Evolutionary conservation across 2,888 invertebrate species (phyloP).

Genomic region (Drosophila austrosaltans): DNA sequence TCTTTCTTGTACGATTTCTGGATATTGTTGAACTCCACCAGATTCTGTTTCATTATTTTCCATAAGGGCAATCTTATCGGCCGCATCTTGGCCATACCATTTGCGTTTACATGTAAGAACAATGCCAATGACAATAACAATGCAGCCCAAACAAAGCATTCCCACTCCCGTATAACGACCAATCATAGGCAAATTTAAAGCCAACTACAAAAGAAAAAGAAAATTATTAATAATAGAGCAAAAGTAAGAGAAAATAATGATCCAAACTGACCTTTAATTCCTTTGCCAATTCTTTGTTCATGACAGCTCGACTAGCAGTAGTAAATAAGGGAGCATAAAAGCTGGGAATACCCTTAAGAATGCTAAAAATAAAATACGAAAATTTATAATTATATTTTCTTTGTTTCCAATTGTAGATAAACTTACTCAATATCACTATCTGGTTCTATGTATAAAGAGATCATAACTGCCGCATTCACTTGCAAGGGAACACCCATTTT

Average conservation of each 20-base stretch:
- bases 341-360: conserved; percentile 61
- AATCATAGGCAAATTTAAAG: conserved; percentile 67
- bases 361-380: conserved; percentile 41
- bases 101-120: conserved; percentile 66
- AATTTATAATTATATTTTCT: background rate
- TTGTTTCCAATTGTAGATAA: background rate
- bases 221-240: background rate
- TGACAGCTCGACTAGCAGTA: conserved; percentile 63
- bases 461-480: conserved; percentile 90
- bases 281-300: conserved; percentile 63
- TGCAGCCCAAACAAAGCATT: conserved; percentile 67
- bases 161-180: conserved; percentile 74
- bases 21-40: background rate
- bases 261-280: conserved; percentile 63
- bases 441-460: conserved; percentile 86
- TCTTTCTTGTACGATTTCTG: background rate
- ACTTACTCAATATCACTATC: conserved; percentile 85
- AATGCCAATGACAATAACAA: conserved; percentile 61
- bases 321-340: conserved; percentile 80
- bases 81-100: conserved; percentile 70
- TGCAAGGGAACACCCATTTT: conserved; percentile 90
- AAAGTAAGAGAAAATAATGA: background rate
- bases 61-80: conserved; percentile 43
- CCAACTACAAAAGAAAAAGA: conserved; percentile 59
- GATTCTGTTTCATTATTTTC: conserved; percentile 8